A percentile compares a stretch with the other conserved stretches of the same genome.
Evolutionary conservation across 2,888 invertebrate genomes (phyloP).

Genomic region (Clitarchus hookeri): DNA sequence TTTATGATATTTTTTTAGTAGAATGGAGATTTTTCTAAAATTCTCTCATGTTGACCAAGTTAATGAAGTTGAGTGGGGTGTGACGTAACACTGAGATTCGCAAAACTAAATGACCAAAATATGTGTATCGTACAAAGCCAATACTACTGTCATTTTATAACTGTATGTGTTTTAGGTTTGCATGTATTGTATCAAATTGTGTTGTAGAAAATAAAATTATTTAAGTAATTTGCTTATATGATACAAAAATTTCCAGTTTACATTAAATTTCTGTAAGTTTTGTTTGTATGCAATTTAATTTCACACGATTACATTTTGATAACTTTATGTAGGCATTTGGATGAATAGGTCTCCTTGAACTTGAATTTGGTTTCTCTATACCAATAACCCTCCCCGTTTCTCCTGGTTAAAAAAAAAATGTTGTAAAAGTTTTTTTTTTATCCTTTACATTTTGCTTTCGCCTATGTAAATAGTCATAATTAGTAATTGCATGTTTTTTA

Average conservation of each 20-base stretch:
- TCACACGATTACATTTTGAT: too few species aligned
- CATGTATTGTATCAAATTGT: background rate
- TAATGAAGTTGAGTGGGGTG: background rate
- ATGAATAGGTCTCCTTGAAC: too few species aligned
- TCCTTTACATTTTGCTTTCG: too few species aligned
- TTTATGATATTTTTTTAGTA: background rate
- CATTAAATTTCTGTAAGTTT: too few species aligned
- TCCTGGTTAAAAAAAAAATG: too few species aligned
- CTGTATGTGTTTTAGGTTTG: background rate
- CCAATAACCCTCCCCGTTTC: too few species aligned
- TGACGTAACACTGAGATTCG: background rate
- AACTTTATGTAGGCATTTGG: too few species aligned
- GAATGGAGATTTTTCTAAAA: background rate
- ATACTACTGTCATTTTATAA: background rate
- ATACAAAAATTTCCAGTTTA: background rate
- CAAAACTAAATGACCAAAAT: background rate
- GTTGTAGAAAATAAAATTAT: background rate
- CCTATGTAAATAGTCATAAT: too few species aligned
- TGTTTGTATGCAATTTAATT: too few species aligned
- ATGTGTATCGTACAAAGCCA: conserved; percentile 7
- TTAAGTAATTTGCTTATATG: background rate
- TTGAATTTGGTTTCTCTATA: too few species aligned
- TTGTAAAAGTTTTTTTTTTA: too few species aligned
- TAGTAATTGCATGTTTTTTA: too few species aligned
- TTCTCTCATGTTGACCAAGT: background rate